Conservation (phyloP, 1,140 invertebrate species). For the Dreissena polymorpha region DNA sequence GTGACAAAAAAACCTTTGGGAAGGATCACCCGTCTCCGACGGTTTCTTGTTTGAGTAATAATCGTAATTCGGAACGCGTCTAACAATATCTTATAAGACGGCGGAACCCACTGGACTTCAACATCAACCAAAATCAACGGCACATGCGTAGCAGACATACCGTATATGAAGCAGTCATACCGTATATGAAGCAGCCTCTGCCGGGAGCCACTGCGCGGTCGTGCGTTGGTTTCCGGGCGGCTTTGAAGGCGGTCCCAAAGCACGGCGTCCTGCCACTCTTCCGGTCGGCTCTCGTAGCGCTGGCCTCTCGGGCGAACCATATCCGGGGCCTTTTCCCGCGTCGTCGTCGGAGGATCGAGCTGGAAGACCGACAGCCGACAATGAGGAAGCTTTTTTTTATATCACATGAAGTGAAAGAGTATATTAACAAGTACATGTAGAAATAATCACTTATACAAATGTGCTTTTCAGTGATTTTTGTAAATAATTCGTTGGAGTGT, state of each 20-base stretch:
- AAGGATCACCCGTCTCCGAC: no score
- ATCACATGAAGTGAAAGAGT: not conserved
- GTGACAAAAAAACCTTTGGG: no score
- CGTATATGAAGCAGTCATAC: slow-evolving; percentile 47
- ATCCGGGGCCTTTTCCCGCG: slow-evolving; percentile 53
- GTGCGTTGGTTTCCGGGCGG: slow-evolving; percentile 24
- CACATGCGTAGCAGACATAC: slow-evolving; percentile 12
- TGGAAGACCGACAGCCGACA: slow-evolving; percentile 11
- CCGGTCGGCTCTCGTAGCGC: slow-evolving; percentile 45
- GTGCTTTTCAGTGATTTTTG: not conserved
- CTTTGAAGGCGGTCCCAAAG: slow-evolving; percentile 60
- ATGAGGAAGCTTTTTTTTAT: no score
- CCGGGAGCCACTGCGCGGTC: not conserved
- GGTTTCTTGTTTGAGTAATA: no score
- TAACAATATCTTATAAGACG: no score
- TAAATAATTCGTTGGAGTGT: no score
- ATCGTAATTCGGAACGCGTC: no score
- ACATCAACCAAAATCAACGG: no score
- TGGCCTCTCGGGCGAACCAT: slow-evolving; percentile 45
- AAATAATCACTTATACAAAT: not conserved
- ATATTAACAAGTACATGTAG: not conserved
- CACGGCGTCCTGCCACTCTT: slow-evolving; percentile 59
- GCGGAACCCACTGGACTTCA: no score
- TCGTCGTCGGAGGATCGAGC: slow-evolving; percentile 44
- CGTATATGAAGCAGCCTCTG: slow-evolving; percentile 49